Conservation (phyloP, 2,113 vertebrate species). For the Gobiocypris rarus region DNA sequence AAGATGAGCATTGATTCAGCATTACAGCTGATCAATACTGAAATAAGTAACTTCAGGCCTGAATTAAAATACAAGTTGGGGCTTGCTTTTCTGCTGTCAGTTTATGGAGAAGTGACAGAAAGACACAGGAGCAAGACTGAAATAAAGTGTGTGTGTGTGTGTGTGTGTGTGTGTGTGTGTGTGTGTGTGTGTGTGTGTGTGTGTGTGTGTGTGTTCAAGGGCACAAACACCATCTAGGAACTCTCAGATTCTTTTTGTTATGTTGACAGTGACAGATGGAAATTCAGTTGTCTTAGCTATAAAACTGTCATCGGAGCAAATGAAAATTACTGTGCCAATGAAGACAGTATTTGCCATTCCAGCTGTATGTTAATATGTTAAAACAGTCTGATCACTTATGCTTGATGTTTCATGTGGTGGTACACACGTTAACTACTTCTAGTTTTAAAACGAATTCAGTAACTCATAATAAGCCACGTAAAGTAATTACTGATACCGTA, state of each 20-base stretch:
- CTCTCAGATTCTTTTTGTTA: background rate
- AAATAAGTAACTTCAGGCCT: constrained; percentile 98
- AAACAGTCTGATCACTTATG: background rate
- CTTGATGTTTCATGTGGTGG: constrained; percentile 7
- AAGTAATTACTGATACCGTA: background rate
- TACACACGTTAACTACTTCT: background rate
- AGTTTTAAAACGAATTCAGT: background rate
- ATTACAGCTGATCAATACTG: constrained; percentile 99
- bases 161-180: background rate
- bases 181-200: background rate
- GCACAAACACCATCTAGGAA: background rate
- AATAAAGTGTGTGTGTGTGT: background rate
- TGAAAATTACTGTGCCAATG: background rate
- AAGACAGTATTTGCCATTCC: background rate
- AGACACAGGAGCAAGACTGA: background rate
- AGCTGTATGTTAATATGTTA: background rate
- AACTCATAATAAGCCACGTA: background rate
- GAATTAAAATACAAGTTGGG: constrained; percentile 94
- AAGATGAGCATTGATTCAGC: constrained; percentile 99
- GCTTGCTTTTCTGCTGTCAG: constrained; percentile 81
- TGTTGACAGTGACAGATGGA: background rate
- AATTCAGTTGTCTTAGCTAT: background rate
- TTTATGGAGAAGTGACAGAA: constrained; percentile 35
- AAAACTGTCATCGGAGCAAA: constrained; percentile 15
- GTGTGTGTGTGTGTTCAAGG: background rate